phyloP scores from a whole-genome alignment of 2,888 invertebrate species.

The Coelopa pilipes region DNA sequence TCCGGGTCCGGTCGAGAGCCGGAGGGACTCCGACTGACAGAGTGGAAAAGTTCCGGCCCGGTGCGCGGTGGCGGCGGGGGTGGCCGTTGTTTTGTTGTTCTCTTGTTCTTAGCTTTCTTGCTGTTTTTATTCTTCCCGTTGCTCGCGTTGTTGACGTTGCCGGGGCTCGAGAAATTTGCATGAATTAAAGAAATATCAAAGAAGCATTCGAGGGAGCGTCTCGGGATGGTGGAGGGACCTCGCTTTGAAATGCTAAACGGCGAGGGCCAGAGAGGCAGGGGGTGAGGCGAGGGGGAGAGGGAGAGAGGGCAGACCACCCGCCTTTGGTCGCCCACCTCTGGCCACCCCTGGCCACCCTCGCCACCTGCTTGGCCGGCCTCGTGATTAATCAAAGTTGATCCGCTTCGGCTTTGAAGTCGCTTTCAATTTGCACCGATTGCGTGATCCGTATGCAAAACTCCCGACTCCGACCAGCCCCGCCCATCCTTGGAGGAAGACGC shows the following conservation, averaged over 20 bases:
- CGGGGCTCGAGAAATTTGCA: constrained; percentile 2
- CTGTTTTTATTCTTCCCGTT: too few relatives aligned
- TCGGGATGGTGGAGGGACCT: neutral
- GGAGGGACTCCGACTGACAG: constrained; percentile 8
- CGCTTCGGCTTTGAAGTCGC: neutral
- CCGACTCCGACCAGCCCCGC: too few relatives aligned
- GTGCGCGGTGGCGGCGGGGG: too few relatives aligned
- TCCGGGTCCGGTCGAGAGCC: neutral
- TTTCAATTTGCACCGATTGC: neutral
- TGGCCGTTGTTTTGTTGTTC: too few relatives aligned
- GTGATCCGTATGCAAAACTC: too few relatives aligned
- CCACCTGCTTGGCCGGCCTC: neutral
- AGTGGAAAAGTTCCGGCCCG: constrained; percentile 7
- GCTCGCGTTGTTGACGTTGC: too few relatives aligned
- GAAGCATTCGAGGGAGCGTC: neutral
- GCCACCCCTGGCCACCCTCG: neutral
- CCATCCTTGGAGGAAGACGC: too few relatives aligned
- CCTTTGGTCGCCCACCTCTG: too few relatives aligned
- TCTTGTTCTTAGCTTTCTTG: neutral
- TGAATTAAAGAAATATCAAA: constrained; percentile 23
- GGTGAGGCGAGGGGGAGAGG: too few relatives aligned
- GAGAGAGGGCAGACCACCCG: too few relatives aligned
- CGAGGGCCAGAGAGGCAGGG: too few relatives aligned
- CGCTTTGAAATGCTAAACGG: too few relatives aligned
- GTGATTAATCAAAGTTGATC: constrained; percentile 18